Base-by-base conservation (phyloP, 2,113 vertebrate genomes). In the Peromyscus maniculatus region DNA sequence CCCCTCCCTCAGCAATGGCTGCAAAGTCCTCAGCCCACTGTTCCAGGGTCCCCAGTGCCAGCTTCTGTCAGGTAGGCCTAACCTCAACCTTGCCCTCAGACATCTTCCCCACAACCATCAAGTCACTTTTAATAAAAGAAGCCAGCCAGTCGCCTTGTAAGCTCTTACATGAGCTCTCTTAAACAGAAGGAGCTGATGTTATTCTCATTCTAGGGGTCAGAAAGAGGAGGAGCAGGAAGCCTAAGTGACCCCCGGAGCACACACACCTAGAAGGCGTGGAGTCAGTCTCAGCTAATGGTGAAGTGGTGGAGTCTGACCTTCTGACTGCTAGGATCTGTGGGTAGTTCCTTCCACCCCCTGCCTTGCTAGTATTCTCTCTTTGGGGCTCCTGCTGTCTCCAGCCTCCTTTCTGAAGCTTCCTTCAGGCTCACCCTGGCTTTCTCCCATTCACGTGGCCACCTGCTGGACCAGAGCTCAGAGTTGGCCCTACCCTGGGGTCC, bases 271-370 rank as follows among this genome's bases (percentile, higher is more conserved):
- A 64, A 10, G 22, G 43, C 36, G 39, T 1, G 19, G 11, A 82
- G 39, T 3, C 17, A 49, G n/a, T 33, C 74, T 64, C 82, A 84
- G 69, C 43, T 59, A 57, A 43, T 66, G 12, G 22, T 26, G 49
- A n/a, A 93, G 15, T 36, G 12, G 22, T 26, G 49, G 43, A 93
- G 15, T 36, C 33, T 4, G 21, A 3, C 11, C 22, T 69, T 28
- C 82, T 19, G 62, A 52, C 0, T 1, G 7, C 46, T n/a, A 36
- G 9, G 66, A 28, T 49, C 22, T 55, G 13, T 4, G 52, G 82
- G 4, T 9, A 13, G 31, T 31, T 52, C 36, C 28, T 89, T 31
- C 4, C 12, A 4, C 17, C 5, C 1, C 11, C 62, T 1, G 0
- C 11, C 31, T 33, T 21, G 1, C 15, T 13, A 10, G 66, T 39